Conservation (phyloP, 2,113 vertebrate species). For the Cavia porcellus region DNA sequence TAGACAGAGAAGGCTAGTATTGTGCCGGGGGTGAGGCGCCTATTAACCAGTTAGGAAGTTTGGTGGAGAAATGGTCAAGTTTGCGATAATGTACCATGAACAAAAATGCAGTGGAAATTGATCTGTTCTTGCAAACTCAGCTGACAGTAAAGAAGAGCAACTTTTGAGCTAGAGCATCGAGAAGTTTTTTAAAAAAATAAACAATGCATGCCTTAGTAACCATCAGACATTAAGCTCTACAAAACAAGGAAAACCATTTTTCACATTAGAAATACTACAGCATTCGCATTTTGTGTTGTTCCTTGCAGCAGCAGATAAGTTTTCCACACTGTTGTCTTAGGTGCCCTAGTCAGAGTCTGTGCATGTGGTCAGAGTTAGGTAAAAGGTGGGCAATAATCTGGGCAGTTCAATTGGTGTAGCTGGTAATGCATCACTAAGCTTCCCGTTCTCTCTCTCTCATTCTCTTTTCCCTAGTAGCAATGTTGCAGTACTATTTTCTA, state of each 20-base stretch:
- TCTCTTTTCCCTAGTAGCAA: neutral
- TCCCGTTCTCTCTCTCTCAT: neutral
- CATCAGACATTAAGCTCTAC: neutral
- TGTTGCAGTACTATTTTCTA: neutral
- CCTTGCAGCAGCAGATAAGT: neutral
- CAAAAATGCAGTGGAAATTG: neutral
- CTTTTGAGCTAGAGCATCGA: neutral
- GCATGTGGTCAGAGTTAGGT: neutral
- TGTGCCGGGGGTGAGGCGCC: neutral
- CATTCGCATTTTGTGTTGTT: neutral
- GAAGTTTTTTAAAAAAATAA: neutral
- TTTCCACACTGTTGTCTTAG: neutral
- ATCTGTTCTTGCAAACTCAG: neutral
- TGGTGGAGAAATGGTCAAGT: neutral
- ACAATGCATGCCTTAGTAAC: neutral
- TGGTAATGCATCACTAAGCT: too few species aligned
- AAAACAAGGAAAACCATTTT: neutral
- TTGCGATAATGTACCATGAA: neutral
- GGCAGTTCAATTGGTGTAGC: neutral
- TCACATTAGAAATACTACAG: neutral
- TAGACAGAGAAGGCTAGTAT: neutral
- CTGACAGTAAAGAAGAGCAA: neutral
- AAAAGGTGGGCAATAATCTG: neutral
- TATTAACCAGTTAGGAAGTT: neutral
- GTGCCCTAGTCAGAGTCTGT: neutral